Evolutionary conservation across 2,797 vertebrate species (phyloP), one percentile per base, ranked within the genome.

Genomic region (Urophycis tenuis): DNA sequence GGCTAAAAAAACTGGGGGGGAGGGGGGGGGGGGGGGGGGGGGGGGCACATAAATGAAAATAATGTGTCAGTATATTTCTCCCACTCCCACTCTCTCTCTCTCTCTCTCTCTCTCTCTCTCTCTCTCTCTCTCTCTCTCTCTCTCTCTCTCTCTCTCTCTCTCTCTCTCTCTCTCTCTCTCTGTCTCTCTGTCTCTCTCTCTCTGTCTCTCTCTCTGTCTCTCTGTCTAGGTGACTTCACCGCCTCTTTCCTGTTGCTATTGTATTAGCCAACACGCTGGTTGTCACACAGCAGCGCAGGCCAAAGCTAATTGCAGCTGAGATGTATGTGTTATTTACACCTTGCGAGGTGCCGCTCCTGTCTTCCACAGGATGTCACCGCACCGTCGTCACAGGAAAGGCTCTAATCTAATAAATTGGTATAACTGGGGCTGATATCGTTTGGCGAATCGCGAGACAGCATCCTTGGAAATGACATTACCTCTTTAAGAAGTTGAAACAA

Each of bases 271-370:
- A 92, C 91, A 87, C 88, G 85, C 81, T 89, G 87, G 87, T 87
- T 87, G 90, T 90, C 91, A 91, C 84, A 89, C 88, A 89, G 89
- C 89, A 89, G 89, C 87, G 84, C 85, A 80, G 80, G 77, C 83
- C 88, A 81, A 87, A 88, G 86, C 89, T 92, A 92, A 92, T 92
- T 92, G 90, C 89, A 79, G 79, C 76, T 78, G 89, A 89, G 89
- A 91, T 88, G 85, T 89, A 86, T 89, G 89, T 87, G 86, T 89
- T 89, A 88, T 90, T 91, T 88, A 86, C 85, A 83, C 87, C 88
- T 84, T 85, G 84, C 87, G 88, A 91, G 89, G 92, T 90, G 89
- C 87, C 53, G 86, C 88, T 67, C 81, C 85, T 79, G 84, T 69
- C 85, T 87, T 89, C 85, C 88, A 87, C 73, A 78, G 83, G 33